Evolutionary conservation across 2,888 invertebrate species (phyloP), one percentile per base, ranked within the genome.

Genomic region (Napeogenes sylphis): DNA sequence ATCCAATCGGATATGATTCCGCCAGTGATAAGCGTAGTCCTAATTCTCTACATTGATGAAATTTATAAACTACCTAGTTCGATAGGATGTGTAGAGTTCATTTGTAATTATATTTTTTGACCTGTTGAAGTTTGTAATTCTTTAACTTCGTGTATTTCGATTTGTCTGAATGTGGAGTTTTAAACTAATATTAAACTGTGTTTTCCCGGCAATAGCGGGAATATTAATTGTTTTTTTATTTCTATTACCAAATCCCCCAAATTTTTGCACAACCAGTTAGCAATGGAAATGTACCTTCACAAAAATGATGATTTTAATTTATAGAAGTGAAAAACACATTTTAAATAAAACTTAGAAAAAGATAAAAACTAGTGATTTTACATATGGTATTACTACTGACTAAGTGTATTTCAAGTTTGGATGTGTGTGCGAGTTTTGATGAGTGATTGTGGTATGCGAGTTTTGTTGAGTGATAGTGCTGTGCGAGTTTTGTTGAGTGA

Each of bases 141-240:
- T 84, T 82, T 82, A 80, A 77, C 64, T 69, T 82, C 85, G 85
- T 87, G 87, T 81, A 85, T 81, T 83, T 83, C 80, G 73, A 83
- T 82, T 83, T 84, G 81, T 84, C 84, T 82, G 81, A 85, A 85
- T 87, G 84, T 88, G 85, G 79, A 87, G 87, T 88, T 90, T 87
- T 77, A 84, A 84, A 84, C 82, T 83, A 87, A 88, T 80, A 80
- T 76, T 85, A 85, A 87, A 88, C 78, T 79, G 83, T 82, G 78
- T 83, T 79, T 74, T 81, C 80, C 83, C 79, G 79, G 75, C 74
- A 73, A 65, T 75, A 76, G 77, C 80, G 83, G 83, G 81, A 78
- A 73, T 77, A 76, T 73, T 76, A 77, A 71, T 66, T 55, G 68
- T 73, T 80, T 80, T 77, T 75, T 81, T 82, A 80, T 70, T 67